Evolutionary conservation across 1,140 invertebrate species (phyloP), one percentile per base, ranked within the genome.

Genomic region (Cyclina sinensis): DNA sequence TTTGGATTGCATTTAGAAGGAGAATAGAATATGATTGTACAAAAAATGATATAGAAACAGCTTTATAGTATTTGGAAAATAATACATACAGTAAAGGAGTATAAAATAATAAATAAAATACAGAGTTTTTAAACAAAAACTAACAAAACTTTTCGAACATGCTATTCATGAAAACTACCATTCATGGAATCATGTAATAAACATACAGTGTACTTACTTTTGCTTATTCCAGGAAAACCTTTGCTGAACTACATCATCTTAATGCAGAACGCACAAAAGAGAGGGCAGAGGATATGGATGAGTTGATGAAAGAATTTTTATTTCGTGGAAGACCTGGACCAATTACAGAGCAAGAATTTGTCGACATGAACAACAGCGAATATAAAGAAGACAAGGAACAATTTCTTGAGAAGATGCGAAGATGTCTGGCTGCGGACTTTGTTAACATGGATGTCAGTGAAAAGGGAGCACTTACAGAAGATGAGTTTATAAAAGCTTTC

Each of bases 401-500:
- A 0, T 70, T 70, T 18, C 4, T 37, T 39, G 18, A 70, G 21
- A 35, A 37, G 21, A 39, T 70, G 65, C 65, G 30, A 70, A 70
- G 2, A 11, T 70, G 65, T 37, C 14, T 70, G 14, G 35, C 35
- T 3, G 35, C 30, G 14, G 65, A 70, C 12, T 37, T 70, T 70
- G 65, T n/a, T 2, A 37, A 70, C 35, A 70, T 37, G 30, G 65
- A 70, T n/a, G n/a, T 37, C 1, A 70, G 65, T n/a, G 65, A 35
- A 37, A 37, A 32, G 18, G 35, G 30, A 7, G 37, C 65, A 7
- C 21, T 54, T 3, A 54, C 51, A 3, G 30, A 37, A 30, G 65
- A 70, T 70, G 65, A 70, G 35, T 70, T 70, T 37, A 37, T 70
- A 14, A 3, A 37, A n/a, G 32, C 35, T 32, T 70, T 70, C 35